phyloP scores from a whole-genome alignment of 2,797 vertebrate genomes.

The Lagodon rhomboides region DNA sequence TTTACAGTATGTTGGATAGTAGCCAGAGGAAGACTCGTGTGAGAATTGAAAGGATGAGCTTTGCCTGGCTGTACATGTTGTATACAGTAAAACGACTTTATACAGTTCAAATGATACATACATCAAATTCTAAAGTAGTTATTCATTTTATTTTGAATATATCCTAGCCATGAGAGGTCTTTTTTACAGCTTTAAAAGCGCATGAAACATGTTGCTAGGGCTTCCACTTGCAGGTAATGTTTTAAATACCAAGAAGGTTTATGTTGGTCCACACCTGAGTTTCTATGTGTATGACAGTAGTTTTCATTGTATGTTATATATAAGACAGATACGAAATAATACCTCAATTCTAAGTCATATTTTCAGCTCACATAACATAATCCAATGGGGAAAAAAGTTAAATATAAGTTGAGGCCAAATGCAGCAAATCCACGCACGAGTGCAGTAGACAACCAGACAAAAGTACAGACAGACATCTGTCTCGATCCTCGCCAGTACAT shows the following conservation, averaged over 20 bases:
- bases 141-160: not conserved
- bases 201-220: not conserved
- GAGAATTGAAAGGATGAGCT: slow-evolving; percentile 36
- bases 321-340: not conserved
- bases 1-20: slow-evolving; percentile 44
- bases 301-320: too few relatives aligned
- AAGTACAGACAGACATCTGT: slow-evolving; percentile 19
- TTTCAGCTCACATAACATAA: not conserved
- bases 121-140: not conserved
- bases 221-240: not conserved
- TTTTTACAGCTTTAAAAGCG: not conserved
- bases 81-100: not conserved
- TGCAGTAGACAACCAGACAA: not conserved
- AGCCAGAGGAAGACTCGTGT: slow-evolving; percentile 45
- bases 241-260: not conserved
- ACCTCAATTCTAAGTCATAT: not conserved
- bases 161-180: not conserved
- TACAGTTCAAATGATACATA: not conserved
- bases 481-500: not conserved
- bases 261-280: too few relatives aligned
- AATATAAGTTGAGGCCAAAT: not conserved
- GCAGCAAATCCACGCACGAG: not conserved
- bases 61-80: slow-evolving; percentile 11
- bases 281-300: too few relatives aligned
- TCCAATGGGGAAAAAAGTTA: not conserved